Evolutionary conservation across 2,888 invertebrate genomes (phyloP).

Genomic region (Hydrotaea cyrtoneurina): DNA sequence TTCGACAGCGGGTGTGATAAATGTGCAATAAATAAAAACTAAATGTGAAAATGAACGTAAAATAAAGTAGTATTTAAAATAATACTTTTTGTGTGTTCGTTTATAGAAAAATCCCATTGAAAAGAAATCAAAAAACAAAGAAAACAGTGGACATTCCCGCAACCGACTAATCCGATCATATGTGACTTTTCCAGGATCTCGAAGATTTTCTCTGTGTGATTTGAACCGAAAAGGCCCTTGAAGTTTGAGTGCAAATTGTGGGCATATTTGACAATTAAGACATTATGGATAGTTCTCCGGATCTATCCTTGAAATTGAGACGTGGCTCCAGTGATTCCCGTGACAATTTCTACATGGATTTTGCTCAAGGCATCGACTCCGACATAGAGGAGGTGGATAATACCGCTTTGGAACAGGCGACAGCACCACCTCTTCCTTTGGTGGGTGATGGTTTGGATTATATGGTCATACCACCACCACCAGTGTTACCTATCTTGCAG

Average conservation of each 20-base stretch:
- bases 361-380: constrained; percentile 94
- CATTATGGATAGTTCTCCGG: constrained; percentile 89
- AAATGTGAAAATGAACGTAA: not conserved
- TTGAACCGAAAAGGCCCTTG: constrained; percentile 21
- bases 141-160: not conserved
- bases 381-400: constrained; percentile 92
- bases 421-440: constrained; percentile 68
- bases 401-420: constrained; percentile 82
- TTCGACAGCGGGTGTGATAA: constrained; percentile 18
- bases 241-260: constrained; percentile 29
- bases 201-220: not conserved
- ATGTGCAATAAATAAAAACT: constrained; percentile 12
- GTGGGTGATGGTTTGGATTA: constrained; percentile 66
- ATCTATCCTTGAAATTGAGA: constrained; percentile 91
- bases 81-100: not conserved
- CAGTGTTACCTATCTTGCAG: constrained; percentile 66
- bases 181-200: constrained; percentile 21
- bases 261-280: constrained; percentile 10
- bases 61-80: not conserved
- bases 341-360: constrained; percentile 95
- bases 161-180: not conserved
- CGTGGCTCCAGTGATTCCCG: constrained; percentile 93
- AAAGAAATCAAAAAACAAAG: not conserved
- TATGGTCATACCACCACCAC: constrained; percentile 67
- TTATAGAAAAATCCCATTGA: not conserved